Evolutionary conservation across 2,113 vertebrate species (phyloP).

Genomic region (Sinocyclocheilus grahami): DNA sequence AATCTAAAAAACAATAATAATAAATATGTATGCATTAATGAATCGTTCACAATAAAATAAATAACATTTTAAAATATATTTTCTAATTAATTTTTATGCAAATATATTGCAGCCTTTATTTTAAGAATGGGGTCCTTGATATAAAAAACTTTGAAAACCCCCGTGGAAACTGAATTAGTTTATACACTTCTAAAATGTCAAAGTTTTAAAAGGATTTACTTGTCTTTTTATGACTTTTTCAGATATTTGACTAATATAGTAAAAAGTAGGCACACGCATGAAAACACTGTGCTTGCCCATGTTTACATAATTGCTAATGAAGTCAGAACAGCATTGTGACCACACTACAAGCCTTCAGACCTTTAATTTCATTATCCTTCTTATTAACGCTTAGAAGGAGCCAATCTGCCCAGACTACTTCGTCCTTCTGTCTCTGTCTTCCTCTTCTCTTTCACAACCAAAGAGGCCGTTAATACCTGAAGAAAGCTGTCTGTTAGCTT

Average conservation of each 20-base stretch:
- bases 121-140: too few species aligned
- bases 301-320: constrained; percentile 76
- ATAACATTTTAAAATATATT: too few species aligned
- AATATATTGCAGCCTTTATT: too few species aligned
- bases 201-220: too few species aligned
- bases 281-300: constrained; percentile 42
- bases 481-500: neutral
- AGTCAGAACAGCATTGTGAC: constrained; percentile 69
- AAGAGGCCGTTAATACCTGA: neutral
- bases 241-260: neutral
- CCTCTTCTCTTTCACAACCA: neutral
- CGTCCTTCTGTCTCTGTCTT: constrained; percentile 12
- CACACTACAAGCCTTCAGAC: constrained; percentile 69
- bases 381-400: constrained; percentile 69
- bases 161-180: too few species aligned
- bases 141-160: too few species aligned
- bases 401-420: constrained; percentile 62
- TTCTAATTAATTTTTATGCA: too few species aligned
- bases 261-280: neutral
- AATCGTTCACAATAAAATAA: too few species aligned
- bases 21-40: too few species aligned
- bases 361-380: constrained; percentile 74
- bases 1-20: too few species aligned
- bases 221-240: neutral
- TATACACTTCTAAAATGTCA: too few species aligned